Evolutionary conservation across 1,140 invertebrate genomes (phyloP).

Genomic region (Drosophila sproati): DNA sequence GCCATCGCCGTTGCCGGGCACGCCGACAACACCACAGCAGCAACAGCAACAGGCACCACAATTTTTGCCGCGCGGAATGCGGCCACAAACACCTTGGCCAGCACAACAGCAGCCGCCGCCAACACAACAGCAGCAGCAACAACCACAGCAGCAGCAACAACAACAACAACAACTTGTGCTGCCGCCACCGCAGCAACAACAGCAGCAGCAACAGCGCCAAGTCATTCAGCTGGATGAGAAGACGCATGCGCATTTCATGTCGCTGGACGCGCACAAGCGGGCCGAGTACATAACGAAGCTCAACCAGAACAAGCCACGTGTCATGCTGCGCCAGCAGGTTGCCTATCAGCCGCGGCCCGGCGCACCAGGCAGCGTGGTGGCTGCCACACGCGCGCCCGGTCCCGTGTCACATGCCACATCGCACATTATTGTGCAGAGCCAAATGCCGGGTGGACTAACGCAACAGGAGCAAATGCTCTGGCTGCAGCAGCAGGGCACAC

Average conservation of each 20-base stretch:
- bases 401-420: conserved; percentile 85
- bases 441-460: conserved; percentile 87
- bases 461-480: conserved; percentile 89
- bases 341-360: conserved; percentile 85
- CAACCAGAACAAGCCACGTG: conserved; percentile 86
- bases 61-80: conserved; percentile 56
- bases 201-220: conserved; percentile 85
- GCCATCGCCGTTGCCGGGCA: conserved; percentile 69
- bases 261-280: conserved; percentile 91
- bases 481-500: conserved; percentile 88
- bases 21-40: conserved; percentile 69
- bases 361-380: conserved; percentile 85
- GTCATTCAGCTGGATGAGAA: conserved; percentile 91
- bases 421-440: conserved; percentile 86
- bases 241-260: conserved; percentile 92
- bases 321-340: conserved; percentile 85
- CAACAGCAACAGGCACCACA: conserved; percentile 67
- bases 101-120: conserved; percentile 59
- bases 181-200: conserved; percentile 78
- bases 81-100: conserved; percentile 77
- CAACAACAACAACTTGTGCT: conserved; percentile 71
- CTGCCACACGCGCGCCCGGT: conserved; percentile 85
- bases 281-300: conserved; percentile 91
- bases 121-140: conserved; percentile 61
- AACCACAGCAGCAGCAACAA: conserved; percentile 59